Evolutionary conservation across 2,113 vertebrate genomes (phyloP), one percentile per base, ranked within the genome.

Genomic region (Zingel zingel): DNA sequence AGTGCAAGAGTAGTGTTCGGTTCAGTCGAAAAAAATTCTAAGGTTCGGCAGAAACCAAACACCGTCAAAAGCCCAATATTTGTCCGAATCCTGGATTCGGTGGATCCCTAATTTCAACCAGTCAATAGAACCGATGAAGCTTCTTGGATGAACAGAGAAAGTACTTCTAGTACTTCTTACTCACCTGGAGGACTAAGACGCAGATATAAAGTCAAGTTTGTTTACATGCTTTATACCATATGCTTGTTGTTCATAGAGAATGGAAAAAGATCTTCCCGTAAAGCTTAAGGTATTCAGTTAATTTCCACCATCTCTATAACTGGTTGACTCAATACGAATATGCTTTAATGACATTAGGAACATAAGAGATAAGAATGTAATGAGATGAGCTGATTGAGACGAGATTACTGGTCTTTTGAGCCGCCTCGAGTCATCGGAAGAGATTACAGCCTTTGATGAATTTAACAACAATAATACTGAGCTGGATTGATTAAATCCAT

Each of bases 211-310:
- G 43, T 16, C 12, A 23, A 18, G 27, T 27, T 68, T 71, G 65
- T 13, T 53, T 16, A 48, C 36, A 21, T 54, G 16, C 48, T 80
- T 58, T n/a, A 51, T 69, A 72, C 56, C 30, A 18, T 85, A 36
- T 85, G 82, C 82, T 92, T 93, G 85, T 86, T 62, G 80, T 93
- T 83, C 86, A 4, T 94, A 94, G 93, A 92, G 71, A 78, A 66
- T 43, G 82, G 85, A 39, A 84, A 88, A 69, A 71, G 80, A 69
- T 59, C 86, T 78, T 86, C 90, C 77, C 53, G 65, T 91, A 82
- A 87, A 62, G 75, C 74, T 50, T 89, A 64, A 93, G 91, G 92
- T 91, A 89, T 83, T 76, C 68, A 25, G 15, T 82, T 58, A 25
- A 79, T 80, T 83, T 81, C 59, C 77, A 48, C 70, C 75, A 36